phyloP scores from a whole-genome alignment of 2,113 vertebrate species.

The Halichoeres trimaculatus region DNA sequence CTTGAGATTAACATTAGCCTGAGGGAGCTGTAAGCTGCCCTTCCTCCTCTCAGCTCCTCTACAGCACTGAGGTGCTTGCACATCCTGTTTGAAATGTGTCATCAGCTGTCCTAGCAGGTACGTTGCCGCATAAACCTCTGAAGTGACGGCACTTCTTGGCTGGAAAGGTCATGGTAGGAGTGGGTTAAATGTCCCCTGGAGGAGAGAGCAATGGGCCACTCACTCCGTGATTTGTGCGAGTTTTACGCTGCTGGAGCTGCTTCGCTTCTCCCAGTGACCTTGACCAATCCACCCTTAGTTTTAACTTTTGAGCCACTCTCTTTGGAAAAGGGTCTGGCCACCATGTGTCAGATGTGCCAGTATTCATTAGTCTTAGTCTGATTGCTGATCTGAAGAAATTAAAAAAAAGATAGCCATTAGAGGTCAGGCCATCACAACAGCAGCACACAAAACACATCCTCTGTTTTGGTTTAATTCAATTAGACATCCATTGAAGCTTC shows the following conservation, averaged over 20 bases:
- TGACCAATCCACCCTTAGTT: slow-evolving; percentile 69
- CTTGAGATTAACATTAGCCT: slow-evolving; percentile 56
- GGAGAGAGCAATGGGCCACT: slow-evolving; percentile 54
- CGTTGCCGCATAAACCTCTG: slow-evolving; percentile 68
- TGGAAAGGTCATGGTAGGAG: slow-evolving; percentile 73
- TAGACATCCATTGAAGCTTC: slow-evolving; percentile 78
- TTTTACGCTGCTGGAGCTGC: slow-evolving; percentile 70
- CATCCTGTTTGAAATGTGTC: slow-evolving; percentile 74
- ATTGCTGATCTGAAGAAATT: slow-evolving; percentile 74
- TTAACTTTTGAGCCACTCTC: slow-evolving; percentile 71
- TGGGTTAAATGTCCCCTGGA: slow-evolving; percentile 75
- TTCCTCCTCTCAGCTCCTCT: slow-evolving; percentile 48
- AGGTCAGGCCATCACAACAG: slow-evolving; percentile 77
- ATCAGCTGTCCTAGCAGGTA: slow-evolving; percentile 71
- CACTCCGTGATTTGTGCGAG: slow-evolving; percentile 68
- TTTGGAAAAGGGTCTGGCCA: slow-evolving; percentile 62
- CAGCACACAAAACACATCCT: slow-evolving; percentile 69
- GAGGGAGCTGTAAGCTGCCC: slow-evolving; percentile 52
- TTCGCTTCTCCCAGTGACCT: slow-evolving; percentile 63
- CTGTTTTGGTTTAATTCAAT: slow-evolving; percentile 82
- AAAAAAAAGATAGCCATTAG: slow-evolving; percentile 68
- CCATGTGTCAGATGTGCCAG: slow-evolving; percentile 73
- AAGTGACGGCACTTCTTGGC: slow-evolving; percentile 63
- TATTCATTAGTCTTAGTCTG: slow-evolving; percentile 74
- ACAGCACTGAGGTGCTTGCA: slow-evolving; percentile 56